phyloP scores from a whole-genome alignment of 1,140 invertebrate genomes.

The Colletes latitarsis region DNA sequence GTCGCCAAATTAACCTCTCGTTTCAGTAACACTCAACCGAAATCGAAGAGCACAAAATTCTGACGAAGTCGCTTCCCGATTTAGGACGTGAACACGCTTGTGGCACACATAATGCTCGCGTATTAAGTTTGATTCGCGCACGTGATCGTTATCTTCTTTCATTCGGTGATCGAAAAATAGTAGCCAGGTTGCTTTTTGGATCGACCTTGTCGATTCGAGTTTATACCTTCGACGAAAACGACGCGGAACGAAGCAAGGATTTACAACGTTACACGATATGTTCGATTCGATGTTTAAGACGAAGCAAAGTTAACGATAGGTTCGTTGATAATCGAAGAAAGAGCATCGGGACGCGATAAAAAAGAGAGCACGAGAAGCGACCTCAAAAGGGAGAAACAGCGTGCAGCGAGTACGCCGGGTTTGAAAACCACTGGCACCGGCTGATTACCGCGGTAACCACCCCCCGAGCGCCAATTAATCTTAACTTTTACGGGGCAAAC shows the following conservation, averaged over 20 bases:
- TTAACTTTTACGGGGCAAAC: conserved; percentile 81
- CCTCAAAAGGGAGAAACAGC: background rate
- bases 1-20: conserved; percentile 80
- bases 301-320: background rate
- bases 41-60: conserved; percentile 26
- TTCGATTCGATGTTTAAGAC: too few relatives aligned
- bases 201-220: background rate
- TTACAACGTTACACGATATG: background rate
- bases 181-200: too few relatives aligned
- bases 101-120: background rate
- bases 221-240: background rate
- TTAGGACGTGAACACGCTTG: too few relatives aligned
- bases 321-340: background rate
- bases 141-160: too few relatives aligned
- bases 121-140: too few relatives aligned
- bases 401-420: conserved; percentile 45
- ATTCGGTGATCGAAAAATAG: too few relatives aligned
- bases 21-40: conserved; percentile 77
- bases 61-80: background rate
- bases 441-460: conserved; percentile 80
- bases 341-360: background rate
- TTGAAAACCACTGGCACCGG: conserved; percentile 78
- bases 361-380: background rate
- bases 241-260: background rate
- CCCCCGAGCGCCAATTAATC: conserved; percentile 80